A percentile compares a stretch with the other conserved stretches of the same genome.
These are phyloP conservation scores for Pelvicachromis taeniatus DNA, from an alignment of 2,113 vertebrate species.

Conservation along the genomic window DNA sequence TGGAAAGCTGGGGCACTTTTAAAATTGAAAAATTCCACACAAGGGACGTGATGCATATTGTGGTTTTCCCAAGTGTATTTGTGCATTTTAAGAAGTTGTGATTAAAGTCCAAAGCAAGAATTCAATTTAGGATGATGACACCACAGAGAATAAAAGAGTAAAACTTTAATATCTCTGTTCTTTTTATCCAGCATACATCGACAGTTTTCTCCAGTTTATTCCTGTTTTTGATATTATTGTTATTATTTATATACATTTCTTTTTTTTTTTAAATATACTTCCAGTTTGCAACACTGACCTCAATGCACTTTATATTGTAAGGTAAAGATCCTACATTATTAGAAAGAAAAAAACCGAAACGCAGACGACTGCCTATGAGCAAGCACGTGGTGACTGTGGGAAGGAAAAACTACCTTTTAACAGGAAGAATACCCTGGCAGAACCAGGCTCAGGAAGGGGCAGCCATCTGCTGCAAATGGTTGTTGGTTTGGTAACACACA, in stretches of 20 bases:
- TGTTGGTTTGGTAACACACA: not conserved
- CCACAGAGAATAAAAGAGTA: not conserved
- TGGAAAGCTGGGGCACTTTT: not conserved
- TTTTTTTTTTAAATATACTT: not conserved
- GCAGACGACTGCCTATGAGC: not conserved
- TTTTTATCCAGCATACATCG: not conserved
- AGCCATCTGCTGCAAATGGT: not conserved
- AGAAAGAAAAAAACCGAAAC: too few species aligned
- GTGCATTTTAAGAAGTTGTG: not conserved
- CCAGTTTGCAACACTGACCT: too few species aligned
- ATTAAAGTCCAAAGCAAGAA: not conserved
- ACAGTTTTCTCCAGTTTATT: accelerated
- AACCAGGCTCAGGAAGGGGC: not conserved
- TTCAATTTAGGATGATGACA: not conserved
- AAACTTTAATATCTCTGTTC: not conserved
- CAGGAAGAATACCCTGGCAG: accelerated
- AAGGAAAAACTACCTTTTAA: not conserved
- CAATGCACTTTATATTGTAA: too few species aligned
- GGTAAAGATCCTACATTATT: too few species aligned
- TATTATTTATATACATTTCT: not conserved
- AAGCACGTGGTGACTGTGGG: not conserved
- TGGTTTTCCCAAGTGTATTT: not conserved
- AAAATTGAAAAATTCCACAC: not conserved
- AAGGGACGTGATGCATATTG: not conserved
- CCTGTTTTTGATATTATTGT: not conserved